phyloP scores from a whole-genome alignment of 2,797 vertebrate species.

The Alectoris magna region DNA sequence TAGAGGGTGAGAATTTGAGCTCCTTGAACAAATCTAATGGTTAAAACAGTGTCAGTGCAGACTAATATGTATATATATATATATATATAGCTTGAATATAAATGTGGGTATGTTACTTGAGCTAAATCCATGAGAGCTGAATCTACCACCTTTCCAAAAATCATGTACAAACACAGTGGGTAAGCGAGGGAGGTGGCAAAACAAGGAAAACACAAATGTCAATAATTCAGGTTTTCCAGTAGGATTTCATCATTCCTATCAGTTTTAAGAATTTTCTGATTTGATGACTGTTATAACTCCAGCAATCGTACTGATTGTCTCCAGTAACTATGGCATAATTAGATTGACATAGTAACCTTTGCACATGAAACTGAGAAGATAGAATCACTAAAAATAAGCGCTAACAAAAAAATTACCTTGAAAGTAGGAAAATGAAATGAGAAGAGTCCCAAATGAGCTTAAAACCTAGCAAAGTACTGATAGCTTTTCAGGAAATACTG shows the following conservation, averaged over 20 bases:
- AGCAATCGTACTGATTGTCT: neutral
- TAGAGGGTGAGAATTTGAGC: neutral
- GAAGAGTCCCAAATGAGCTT: neutral
- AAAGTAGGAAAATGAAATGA: neutral
- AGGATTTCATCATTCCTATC: neutral
- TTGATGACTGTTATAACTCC: neutral
- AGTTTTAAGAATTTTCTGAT: neutral
- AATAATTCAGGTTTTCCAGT: neutral
- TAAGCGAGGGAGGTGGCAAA: neutral
- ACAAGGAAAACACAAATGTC: neutral
- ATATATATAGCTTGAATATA: neutral
- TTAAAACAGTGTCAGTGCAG: neutral
- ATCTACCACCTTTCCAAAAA: neutral
- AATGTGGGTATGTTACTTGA: neutral
- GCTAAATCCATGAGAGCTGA: neutral
- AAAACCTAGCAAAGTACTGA: neutral
- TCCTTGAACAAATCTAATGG: neutral
- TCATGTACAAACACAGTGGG: neutral
- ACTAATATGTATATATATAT: neutral
- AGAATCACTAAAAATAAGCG: neutral
- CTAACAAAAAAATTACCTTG: neutral
- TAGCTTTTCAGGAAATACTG: neutral
- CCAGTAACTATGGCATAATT: neutral
- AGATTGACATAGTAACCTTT: slow-evolving; percentile 25
- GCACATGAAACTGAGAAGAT: neutral